These are phyloP conservation scores for Oreamnos americanus DNA, from an alignment of 2,113 vertebrate species.

Conservation along the genomic window DNA sequence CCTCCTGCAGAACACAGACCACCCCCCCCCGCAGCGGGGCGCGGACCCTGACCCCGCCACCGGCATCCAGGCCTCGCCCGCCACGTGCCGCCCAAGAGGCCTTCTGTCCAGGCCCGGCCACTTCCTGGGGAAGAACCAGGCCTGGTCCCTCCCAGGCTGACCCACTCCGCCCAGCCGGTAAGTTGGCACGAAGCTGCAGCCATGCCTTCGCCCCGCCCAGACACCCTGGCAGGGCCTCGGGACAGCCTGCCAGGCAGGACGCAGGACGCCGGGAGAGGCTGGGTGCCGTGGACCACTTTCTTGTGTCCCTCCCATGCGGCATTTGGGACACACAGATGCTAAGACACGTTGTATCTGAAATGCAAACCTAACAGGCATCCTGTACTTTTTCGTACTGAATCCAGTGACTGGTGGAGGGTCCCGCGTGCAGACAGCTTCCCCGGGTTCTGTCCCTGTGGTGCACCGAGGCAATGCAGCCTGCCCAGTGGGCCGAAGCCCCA, in stretches of 20 bases:
- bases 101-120: not conserved
- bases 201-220: not conserved
- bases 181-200: not conserved
- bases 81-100: not conserved
- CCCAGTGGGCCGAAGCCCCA: not conserved
- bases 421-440: not conserved
- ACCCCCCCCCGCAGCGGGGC: not conserved
- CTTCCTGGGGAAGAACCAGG: not conserved
- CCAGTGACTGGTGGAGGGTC: not conserved
- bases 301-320: fast-evolving
- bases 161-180: not conserved
- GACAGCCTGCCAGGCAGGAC: not conserved
- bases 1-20: not conserved
- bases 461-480: not conserved
- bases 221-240: not conserved
- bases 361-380: fast-evolving
- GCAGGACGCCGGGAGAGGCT: fast-evolving
- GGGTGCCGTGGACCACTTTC: fast-evolving
- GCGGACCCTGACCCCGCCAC: not conserved
- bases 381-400: not conserved
- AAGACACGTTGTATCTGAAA: not conserved
- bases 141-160: not conserved
- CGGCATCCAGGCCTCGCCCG: fast-evolving
- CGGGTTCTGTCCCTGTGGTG: not conserved
- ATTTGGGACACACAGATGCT: fast-evolving